Base-by-base conservation (phyloP, 2,113 vertebrate species). In the Cryptomyrus ogoouensis region DNA sequence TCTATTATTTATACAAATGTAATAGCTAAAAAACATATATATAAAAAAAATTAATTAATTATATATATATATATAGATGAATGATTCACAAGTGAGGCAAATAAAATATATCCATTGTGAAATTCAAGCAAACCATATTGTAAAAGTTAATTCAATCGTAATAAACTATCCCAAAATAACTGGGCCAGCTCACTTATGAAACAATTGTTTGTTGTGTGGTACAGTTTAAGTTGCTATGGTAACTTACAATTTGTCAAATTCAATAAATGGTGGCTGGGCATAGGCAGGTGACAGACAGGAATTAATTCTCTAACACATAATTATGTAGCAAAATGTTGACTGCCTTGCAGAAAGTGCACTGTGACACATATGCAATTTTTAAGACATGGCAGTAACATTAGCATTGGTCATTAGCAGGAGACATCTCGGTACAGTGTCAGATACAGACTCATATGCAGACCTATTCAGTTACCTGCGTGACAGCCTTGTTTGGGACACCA, bases 401-500 rank as follows among this genome's bases (percentile, higher is more conserved):
- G 97, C 97, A 97, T 96, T 97, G 98, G 98, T 98, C 98, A 99
- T 99, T 99, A 99, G 97, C 95, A 96, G 97, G 94, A 97, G 97
- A 97, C 97, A 97, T 96, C 97, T 97, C 94, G 96, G 89, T 92
- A 93, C 95, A 95, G 96, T 96, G 97, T 97, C 96, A 97, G 96
- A 97, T 97, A 96, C 97, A 96, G 97, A 96, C 97, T 97, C 96
- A 96, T 97, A 97, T 96, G 96, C 96, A 96, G 96, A 97, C 98
- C 98, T 98, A 97, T 98, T 99, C 98, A 97, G 98, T 98, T 99
- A 98, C 97, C 97, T 99, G 97, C 97, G 97, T 99, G 98, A 99
- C 98, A 99, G 98, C 96, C 98, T 98, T 99, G 98, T 99, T 98
- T 97, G 95, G 98, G 98, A 99, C 98, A 98, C 97, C 98, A 98